Conservation (phyloP, 2,113 vertebrate genomes). For the Silurus glanis region DNA sequence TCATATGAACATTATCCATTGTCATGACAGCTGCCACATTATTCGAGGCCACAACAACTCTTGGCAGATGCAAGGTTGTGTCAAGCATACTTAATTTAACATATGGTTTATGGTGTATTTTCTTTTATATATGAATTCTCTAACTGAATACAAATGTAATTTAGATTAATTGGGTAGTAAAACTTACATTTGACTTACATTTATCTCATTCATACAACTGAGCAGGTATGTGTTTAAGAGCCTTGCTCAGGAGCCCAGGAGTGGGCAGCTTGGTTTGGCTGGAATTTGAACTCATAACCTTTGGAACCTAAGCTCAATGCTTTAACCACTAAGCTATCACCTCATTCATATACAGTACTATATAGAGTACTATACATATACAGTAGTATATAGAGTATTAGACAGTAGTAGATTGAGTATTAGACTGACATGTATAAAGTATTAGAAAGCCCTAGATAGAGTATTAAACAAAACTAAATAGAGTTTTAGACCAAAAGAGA, state of each 20-base stretch:
- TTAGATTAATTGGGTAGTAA: background rate
- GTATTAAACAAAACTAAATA: background rate
- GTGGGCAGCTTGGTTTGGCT: too few species aligned
- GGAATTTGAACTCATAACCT: too few species aligned
- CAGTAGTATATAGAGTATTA: background rate
- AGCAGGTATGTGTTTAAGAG: too few species aligned
- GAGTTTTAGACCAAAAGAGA: background rate
- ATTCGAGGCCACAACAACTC: background rate
- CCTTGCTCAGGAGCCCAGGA: too few species aligned
- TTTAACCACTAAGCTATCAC: too few species aligned
- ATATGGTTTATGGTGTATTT: too few species aligned
- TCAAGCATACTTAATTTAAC: background rate
- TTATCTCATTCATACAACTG: too few species aligned
- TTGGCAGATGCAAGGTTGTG: background rate
- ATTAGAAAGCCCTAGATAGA: background rate
- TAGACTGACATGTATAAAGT: background rate
- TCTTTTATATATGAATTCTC: too few species aligned
- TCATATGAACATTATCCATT: background rate
- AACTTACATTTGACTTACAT: too few species aligned
- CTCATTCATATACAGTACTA: too few species aligned
- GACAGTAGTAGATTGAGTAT: background rate
- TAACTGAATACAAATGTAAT: background rate
- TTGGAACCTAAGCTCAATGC: too few species aligned
- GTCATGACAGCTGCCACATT: background rate
- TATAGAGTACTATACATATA: too few species aligned